Evolutionary conservation across 2,888 invertebrate genomes (phyloP).

Genomic region (Xanthia icteritia): DNA sequence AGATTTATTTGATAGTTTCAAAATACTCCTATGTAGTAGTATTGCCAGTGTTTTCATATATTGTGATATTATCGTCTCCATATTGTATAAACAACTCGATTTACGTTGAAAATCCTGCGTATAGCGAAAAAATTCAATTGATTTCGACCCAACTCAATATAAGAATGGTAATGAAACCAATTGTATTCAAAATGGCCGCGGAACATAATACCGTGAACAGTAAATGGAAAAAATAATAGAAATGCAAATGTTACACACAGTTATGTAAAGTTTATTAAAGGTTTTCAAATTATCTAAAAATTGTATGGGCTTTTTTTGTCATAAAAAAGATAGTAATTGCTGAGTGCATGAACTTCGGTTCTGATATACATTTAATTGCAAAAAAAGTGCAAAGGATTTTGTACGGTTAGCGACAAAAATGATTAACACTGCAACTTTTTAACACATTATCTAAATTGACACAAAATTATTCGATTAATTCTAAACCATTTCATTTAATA

Average conservation of each 20-base stretch:
- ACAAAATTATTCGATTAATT: background rate
- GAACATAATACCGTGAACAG: constrained; percentile 32
- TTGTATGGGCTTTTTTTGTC: constrained; percentile 19
- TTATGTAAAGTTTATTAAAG: constrained; percentile 41
- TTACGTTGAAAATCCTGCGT: constrained; percentile 10
- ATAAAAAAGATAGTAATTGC: background rate
- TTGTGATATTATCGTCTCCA: background rate
- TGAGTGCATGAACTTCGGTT: background rate
- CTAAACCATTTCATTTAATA: background rate
- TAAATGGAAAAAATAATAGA: constrained; percentile 56
- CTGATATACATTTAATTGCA: too few relatives aligned
- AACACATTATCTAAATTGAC: background rate
- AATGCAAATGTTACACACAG: constrained; percentile 54
- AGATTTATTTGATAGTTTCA: background rate
- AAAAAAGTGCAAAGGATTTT: background rate
- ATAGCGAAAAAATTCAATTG: constrained; percentile 42
- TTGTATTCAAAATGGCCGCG: constrained; percentile 37
- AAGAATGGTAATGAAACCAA: constrained; percentile 45
- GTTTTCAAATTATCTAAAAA: constrained; percentile 38
- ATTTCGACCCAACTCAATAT: constrained; percentile 42
- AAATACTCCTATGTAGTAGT: background rate
- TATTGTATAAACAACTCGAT: constrained; percentile 20
- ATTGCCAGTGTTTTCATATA: background rate
- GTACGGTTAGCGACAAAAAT: too few relatives aligned
- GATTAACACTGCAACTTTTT: background rate